Conservation (phyloP, 2,888 invertebrate species). For the Mythimna impura region DNA sequence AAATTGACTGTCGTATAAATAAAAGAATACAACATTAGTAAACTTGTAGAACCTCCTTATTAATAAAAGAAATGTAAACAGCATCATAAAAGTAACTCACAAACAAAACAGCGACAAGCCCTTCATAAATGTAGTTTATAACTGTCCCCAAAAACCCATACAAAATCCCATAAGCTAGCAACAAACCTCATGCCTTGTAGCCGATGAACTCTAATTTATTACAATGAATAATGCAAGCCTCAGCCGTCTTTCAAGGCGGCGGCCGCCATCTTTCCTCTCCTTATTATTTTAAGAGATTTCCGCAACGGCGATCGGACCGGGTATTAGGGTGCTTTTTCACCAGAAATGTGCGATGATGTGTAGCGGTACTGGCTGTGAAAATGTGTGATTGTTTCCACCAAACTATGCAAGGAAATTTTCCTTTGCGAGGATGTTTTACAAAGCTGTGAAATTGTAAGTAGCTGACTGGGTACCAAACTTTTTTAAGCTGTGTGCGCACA, state of each 20-base stretch:
- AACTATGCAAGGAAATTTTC: neutral
- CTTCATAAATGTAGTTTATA: constrained; percentile 47
- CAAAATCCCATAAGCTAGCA: constrained; percentile 53
- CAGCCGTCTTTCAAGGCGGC: constrained; percentile 53
- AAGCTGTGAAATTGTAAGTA: neutral
- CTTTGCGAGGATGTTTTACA: neutral
- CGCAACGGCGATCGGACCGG: constrained; percentile 32
- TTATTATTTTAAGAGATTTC: constrained; percentile 66
- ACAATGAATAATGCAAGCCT: constrained; percentile 79
- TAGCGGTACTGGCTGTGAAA: neutral
- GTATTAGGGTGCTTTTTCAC: constrained; percentile 11
- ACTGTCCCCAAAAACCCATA: constrained; percentile 45
- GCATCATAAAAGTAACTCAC: constrained; percentile 12
- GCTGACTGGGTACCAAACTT: neutral
- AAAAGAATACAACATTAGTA: neutral
- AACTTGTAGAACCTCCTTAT: neutral
- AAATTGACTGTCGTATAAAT: neutral
- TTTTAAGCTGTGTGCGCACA: neutral
- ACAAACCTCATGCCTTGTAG: constrained; percentile 61
- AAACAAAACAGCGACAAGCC: constrained; percentile 38
- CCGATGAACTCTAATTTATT: constrained; percentile 76
- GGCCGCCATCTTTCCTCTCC: constrained; percentile 51
- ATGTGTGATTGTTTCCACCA: neutral
- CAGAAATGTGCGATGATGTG: neutral
- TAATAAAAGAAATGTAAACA: constrained; percentile 10